Evolutionary conservation across 2,113 vertebrate species (phyloP).

Genomic region (Stegastes partitus): DNA sequence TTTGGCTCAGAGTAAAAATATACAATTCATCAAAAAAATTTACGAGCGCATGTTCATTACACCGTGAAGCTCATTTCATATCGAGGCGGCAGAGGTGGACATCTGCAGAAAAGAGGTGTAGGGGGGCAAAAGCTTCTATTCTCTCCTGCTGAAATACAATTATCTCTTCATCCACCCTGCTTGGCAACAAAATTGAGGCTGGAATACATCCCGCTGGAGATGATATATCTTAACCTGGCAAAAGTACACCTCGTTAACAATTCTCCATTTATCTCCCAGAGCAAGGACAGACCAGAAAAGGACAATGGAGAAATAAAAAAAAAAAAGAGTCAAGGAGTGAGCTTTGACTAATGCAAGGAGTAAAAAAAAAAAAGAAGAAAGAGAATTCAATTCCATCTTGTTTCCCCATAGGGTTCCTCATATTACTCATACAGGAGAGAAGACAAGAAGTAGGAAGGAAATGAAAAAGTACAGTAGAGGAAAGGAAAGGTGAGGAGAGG

Average conservation of each 20-base stretch:
- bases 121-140: constrained; percentile 13
- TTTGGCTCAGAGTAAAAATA: constrained; percentile 27
- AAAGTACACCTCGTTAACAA: constrained; percentile 53
- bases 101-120: not conserved
- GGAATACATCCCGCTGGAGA: constrained; percentile 33
- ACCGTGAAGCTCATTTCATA: constrained; percentile 23
- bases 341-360: constrained; percentile 34
- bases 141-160: constrained; percentile 29
- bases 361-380: constrained; percentile 22
- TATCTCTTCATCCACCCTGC: constrained; percentile 20
- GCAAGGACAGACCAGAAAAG: constrained; percentile 37
- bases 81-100: constrained; percentile 23
- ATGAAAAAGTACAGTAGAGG: not conserved
- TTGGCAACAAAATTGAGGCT: constrained; percentile 46
- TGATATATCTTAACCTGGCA: constrained; percentile 48
- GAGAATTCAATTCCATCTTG: constrained; percentile 40
- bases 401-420: constrained; percentile 14
- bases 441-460: not conserved
- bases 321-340: constrained; percentile 1
- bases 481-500: not conserved
- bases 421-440: constrained; percentile 30
- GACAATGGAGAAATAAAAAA: not conserved
- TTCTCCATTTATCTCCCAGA: constrained; percentile 21
- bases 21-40: constrained; percentile 9
- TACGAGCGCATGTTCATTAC: constrained; percentile 26